Evolutionary conservation across 2,888 invertebrate genomes (phyloP).

Genomic region (Orthosia gracilis): DNA sequence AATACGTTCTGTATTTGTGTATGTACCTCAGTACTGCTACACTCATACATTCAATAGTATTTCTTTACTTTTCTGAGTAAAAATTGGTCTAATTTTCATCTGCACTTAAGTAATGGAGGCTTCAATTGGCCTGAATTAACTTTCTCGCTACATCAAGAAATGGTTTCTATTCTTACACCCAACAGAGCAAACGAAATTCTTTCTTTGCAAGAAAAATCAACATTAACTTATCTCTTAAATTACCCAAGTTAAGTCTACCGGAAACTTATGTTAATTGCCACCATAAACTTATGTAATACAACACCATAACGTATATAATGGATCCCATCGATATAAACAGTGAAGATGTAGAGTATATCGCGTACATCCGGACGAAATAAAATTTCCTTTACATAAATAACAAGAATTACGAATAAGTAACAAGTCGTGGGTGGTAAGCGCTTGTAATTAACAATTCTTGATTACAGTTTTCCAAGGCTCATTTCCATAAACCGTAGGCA

Average conservation of each 20-base stretch:
- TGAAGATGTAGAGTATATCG: conserved; percentile 23
- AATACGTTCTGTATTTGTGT: conserved; percentile 64
- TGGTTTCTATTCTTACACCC: conserved; percentile 18
- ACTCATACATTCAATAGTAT: conserved; percentile 42
- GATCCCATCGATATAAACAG: conserved; percentile 36
- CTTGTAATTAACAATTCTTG: conserved; percentile 79
- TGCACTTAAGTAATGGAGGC: conserved; percentile 22
- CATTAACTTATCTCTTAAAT: conserved; percentile 52
- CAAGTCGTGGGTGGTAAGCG: conserved; percentile 78
- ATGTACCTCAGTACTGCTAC: conserved; percentile 40
- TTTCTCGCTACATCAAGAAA: conserved; percentile 26
- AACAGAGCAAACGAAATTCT: conserved; percentile 20
- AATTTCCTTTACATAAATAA: conserved; percentile 53
- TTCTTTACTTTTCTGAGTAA: conserved; percentile 42
- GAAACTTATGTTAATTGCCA: conserved; percentile 57
- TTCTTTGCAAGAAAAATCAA: conserved; percentile 47
- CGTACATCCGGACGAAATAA: conserved; percentile 47
- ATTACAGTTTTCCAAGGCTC: conserved; percentile 76
- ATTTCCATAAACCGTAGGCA: conserved; percentile 82
- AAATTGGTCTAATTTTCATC: conserved; percentile 34
- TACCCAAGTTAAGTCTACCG: conserved; percentile 50
- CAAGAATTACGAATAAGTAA: conserved; percentile 57
- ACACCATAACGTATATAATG: conserved; percentile 46
- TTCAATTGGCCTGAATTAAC: conserved; percentile 20
- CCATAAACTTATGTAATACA: conserved; percentile 48